phyloP scores from a whole-genome alignment of 2,797 vertebrate genomes.

The Melanitta fusca region DNA sequence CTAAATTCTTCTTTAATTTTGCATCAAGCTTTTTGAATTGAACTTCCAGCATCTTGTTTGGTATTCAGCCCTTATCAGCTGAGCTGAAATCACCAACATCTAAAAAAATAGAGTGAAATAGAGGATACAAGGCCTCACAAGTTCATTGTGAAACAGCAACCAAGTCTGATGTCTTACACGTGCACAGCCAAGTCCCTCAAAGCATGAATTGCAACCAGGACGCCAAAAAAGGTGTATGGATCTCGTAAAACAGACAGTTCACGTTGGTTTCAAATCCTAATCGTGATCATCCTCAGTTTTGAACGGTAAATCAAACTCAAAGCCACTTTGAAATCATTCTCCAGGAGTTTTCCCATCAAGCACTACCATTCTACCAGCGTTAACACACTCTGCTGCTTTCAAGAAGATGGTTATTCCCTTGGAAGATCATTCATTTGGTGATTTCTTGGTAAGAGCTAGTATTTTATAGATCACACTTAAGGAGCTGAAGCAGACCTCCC shows the following conservation, averaged over 20 bases:
- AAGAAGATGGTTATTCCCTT: not conserved
- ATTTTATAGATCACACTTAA: not conserved
- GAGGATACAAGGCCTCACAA: not conserved
- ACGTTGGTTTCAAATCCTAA: not conserved
- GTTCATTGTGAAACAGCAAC: not conserved
- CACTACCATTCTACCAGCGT: accelerated
- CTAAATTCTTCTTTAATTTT: not conserved
- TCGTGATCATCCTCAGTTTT: not conserved
- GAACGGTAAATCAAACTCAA: not conserved
- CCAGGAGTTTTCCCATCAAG: not conserved
- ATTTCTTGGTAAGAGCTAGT: not conserved
- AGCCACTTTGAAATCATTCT: not conserved
- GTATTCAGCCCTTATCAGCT: too few relatives aligned
- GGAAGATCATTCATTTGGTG: not conserved
- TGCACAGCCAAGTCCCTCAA: not conserved
- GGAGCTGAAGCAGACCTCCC: not conserved
- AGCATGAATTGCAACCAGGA: not conserved
- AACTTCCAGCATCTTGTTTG: not conserved
- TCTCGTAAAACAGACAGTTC: too few relatives aligned
- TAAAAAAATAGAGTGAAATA: not conserved
- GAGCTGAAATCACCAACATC: not conserved
- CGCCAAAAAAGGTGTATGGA: not conserved
- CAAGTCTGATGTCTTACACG: not conserved
- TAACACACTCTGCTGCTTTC: not conserved
- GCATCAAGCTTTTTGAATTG: not conserved